Evolutionary conservation across 2,797 vertebrate species (phyloP).

Genomic region (Aplochiton taeniatus): DNA sequence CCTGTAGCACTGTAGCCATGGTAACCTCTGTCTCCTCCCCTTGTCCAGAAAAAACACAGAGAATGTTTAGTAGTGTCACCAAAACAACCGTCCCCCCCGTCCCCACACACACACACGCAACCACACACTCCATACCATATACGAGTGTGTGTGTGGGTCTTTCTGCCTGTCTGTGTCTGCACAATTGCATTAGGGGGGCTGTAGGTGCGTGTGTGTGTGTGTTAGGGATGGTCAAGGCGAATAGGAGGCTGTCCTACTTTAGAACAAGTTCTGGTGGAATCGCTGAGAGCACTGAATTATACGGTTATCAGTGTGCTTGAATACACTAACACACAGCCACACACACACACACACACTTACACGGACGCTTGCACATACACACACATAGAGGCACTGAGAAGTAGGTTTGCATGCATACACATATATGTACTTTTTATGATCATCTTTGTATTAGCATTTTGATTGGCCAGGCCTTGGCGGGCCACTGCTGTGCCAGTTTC

Average conservation of each 20-base stretch:
- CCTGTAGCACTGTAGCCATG: too few species aligned
- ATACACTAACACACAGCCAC: constrained; percentile 50
- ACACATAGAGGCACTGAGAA: neutral
- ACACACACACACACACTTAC: constrained; percentile 16
- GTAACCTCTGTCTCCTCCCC: too few species aligned
- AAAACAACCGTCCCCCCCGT: too few species aligned
- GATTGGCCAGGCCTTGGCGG: neutral
- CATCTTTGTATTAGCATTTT: constrained; percentile 9
- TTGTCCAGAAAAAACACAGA: too few species aligned
- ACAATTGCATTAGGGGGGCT: constrained; percentile 27
- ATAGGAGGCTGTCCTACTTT: constrained; percentile 73
- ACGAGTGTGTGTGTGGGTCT: neutral
- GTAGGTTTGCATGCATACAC: neutral
- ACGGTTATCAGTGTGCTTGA: constrained; percentile 67
- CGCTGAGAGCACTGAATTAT: constrained; percentile 64
- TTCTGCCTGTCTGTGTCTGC: neutral
- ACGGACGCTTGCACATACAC: constrained; percentile 18
- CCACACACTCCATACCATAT: too few species aligned
- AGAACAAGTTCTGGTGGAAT: constrained; percentile 67
- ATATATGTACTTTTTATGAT: constrained; percentile 11
- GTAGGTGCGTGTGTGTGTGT: constrained; percentile 13
- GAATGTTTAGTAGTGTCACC: too few species aligned
- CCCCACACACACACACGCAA: too few species aligned
- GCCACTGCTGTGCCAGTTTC: too few species aligned
- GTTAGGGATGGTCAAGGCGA: constrained; percentile 36